Percentiles rank a stretch among this genome's conserved stretches.
phyloP scores from a whole-genome alignment of 2,797 vertebrate species.

The Syncerus caffer region DNA sequence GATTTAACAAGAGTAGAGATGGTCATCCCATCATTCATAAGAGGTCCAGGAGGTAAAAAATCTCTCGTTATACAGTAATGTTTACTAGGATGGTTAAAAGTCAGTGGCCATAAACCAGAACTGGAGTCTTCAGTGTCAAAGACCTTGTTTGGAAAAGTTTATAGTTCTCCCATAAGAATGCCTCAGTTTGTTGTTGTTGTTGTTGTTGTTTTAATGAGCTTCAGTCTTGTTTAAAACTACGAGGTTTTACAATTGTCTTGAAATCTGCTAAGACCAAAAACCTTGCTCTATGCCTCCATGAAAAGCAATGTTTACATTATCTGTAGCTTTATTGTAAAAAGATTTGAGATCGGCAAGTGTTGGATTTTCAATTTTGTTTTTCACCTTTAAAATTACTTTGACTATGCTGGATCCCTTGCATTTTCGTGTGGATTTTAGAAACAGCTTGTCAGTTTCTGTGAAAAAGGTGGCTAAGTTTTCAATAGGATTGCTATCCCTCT shows the following conservation, averaged over 20 bases:
- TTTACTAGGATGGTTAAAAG: not conserved
- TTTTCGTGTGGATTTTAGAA: not conserved
- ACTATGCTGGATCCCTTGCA: not conserved
- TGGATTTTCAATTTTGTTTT: not conserved
- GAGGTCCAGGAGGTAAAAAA: not conserved
- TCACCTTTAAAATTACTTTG: not conserved
- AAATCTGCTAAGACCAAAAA: not conserved
- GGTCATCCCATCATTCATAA: not conserved
- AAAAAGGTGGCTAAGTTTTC: not conserved
- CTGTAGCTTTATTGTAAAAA: not conserved
- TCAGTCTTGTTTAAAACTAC: conserved; percentile 4
- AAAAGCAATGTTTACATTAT: not conserved
- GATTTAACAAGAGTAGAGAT: not conserved
- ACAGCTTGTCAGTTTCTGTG: not conserved
- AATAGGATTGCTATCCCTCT: not conserved
- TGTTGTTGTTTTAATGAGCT: not conserved
- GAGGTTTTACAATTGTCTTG: not conserved
- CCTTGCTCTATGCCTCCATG: not conserved
- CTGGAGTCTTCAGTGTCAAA: not conserved
- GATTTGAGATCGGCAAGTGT: not conserved
- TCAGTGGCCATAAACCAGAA: not conserved
- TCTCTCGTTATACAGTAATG: not conserved
- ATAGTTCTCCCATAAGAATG: not conserved
- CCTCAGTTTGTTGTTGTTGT: not conserved
- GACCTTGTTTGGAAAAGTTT: not conserved